These are phyloP conservation scores for Colletes gigas DNA, from an alignment of 1,140 invertebrate genomes.

Conservation along the genomic window DNA sequence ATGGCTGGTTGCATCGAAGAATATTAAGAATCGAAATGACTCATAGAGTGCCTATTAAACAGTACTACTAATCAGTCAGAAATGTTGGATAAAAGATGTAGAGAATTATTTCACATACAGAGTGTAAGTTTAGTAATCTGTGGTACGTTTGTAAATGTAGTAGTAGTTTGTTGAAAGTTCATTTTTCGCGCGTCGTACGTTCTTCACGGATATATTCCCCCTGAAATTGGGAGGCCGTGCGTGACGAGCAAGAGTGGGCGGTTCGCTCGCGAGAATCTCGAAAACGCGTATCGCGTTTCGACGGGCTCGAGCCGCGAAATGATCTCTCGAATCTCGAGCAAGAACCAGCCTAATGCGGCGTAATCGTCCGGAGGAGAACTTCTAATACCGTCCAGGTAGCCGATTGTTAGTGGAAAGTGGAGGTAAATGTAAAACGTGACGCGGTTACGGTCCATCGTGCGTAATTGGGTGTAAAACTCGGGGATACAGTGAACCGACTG, in stretches of 20 bases:
- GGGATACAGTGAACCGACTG: not conserved
- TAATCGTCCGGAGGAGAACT: slow-evolving; percentile 45
- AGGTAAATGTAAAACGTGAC: slow-evolving; percentile 70
- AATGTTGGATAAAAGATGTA: no score
- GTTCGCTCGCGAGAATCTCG: not conserved
- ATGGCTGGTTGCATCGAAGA: not conserved
- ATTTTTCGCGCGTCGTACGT: slow-evolving; percentile 24
- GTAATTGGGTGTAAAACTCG: slow-evolving; percentile 62
- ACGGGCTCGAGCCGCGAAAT: not conserved
- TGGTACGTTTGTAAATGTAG: no score
- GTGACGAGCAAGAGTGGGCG: slow-evolving; percentile 21
- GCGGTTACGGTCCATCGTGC: slow-evolving; percentile 61
- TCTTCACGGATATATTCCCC: slow-evolving; percentile 28
- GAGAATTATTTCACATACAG: no score
- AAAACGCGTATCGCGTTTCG: not conserved
- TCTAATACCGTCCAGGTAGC: slow-evolving; percentile 35
- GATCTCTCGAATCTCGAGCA: slow-evolving; percentile 34
- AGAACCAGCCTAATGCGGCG: slow-evolving; percentile 31
- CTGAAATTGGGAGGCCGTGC: slow-evolving; percentile 44
- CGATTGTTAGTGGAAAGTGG: slow-evolving; percentile 68
- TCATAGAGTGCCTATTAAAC: no score
- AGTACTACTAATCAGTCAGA: no score
- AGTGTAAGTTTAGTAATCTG: no score
- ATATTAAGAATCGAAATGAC: no score
- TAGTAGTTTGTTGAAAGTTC: slow-evolving; percentile 41